Base-by-base conservation (phyloP, 2,797 vertebrate species). In the Okamejei kenojei region DNA sequence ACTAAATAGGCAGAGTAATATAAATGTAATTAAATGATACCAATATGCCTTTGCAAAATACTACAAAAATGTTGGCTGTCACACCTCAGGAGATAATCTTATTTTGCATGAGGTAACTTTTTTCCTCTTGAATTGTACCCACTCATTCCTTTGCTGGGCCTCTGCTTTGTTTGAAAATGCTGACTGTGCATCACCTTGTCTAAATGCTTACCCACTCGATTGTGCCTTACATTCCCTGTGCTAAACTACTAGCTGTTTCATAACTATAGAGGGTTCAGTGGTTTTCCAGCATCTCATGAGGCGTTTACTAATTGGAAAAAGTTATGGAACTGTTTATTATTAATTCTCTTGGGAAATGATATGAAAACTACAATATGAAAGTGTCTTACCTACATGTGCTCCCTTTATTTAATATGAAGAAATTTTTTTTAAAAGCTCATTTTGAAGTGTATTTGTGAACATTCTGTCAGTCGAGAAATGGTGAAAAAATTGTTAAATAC, bases 51-150 rank as follows among this genome's bases (percentile, higher is more conserved):
- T 84, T 61, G 81, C 54, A 86, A 13, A 86, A 61, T 61, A 86
- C 61, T 86, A 86, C 58, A 86, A 86, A 86, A 86, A 65, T 86
- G 29, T n/a, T 86, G 54, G 11, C 58, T 54, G 10, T 82, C 80
- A 54, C 45, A 84, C 54, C 0, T 65, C 29, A 63, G 29, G 15
- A 61, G 61, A 7, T 86, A 5, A 58, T 32, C 82, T 65, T 86
- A 61, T 61, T 65, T 86, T 15, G 32, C 15, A 29, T 86, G 63
- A 86, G 63, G 29, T 32, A 63, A 86, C 17, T 86, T 65, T n/a
- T 65, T 63, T 86, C 6, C 23, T 26, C 61, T 65, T 65, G 4
- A 29, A 63, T 65, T 86, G 61, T n/a, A 7, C n/a, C 29, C 82
- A 63, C 29, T 32, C 82, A 15, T 29, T 17, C 58, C 17, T 84